phyloP scores from a whole-genome alignment of 2,888 invertebrate species.

The Pocota personata region DNA sequence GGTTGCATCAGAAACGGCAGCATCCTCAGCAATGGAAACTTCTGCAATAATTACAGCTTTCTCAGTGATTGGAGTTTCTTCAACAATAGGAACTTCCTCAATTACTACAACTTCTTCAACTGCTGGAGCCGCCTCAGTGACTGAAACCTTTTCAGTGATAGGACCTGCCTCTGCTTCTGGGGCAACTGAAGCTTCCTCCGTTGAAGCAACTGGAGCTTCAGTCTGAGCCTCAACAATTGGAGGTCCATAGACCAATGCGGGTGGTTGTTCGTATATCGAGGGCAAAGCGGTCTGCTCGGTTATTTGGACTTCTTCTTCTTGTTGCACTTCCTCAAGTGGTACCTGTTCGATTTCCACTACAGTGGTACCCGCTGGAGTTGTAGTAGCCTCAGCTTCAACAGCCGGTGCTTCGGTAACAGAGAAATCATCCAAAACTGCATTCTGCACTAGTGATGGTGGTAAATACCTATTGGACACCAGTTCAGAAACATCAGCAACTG shows the following conservation, averaged over 20 bases:
- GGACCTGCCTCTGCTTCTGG: not conserved
- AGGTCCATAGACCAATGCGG: slow-evolving; percentile 5
- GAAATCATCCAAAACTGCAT: not conserved
- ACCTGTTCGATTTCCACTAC: slow-evolving; percentile 37
- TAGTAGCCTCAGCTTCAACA: not conserved
- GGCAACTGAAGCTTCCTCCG: not conserved
- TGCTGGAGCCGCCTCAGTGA: not conserved
- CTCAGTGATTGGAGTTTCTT: not conserved
- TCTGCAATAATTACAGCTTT: not conserved
- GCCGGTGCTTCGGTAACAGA: slow-evolving; percentile 2
- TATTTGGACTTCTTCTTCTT: not conserved
- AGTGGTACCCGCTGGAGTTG: slow-evolving; percentile 9
- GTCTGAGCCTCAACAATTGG: slow-evolving; percentile 23
- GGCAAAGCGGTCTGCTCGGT: slow-evolving; percentile 10
- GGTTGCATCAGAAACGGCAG: not conserved
- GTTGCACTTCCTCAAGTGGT: slow-evolving; percentile 38
- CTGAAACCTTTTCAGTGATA: not conserved
- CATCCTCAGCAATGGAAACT: not conserved
- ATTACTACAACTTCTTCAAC: not conserved
- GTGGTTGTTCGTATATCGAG: slow-evolving; percentile 20
- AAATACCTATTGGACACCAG: slow-evolving; percentile 22
- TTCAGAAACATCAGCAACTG: slow-evolving; percentile 45
- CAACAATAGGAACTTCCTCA: not conserved
- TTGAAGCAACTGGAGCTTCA: not conserved
- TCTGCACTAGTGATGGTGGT: slow-evolving; percentile 15